Base-by-base conservation (phyloP, 2,113 vertebrate genomes). In the Ardeotis arabs region DNA sequence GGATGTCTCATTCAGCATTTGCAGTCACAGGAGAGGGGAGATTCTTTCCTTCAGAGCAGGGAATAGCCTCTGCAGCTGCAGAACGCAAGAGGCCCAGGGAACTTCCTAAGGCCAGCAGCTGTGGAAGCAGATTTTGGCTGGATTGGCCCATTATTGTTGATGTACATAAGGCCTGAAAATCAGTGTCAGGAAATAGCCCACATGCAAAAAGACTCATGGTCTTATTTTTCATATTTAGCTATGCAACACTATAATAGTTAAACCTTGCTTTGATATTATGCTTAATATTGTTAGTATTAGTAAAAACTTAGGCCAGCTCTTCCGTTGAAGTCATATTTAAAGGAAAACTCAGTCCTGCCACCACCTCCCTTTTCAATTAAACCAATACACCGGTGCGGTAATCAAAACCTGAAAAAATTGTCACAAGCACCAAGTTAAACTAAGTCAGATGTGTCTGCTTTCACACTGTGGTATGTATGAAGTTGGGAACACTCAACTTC, bases 41-140 rank as follows among this genome's bases (percentile, higher is more conserved):
- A 87, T 92, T 93, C 93, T 86, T 95, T 89, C 4, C 0, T 58
- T 78, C 37, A 88, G 92, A 84, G 79, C 62, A 90, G 84, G 73
- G 97, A 96, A 96, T 90, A 91, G 83, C 45, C 74, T 95, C 53
- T 73, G 59, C 97, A 97, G 97, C 97, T 97, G 97, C 95, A 95
- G 66, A 95, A 89, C 67, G 69, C 88, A 87, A 82, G 87, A 96
- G 95, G 79, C 95, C 75, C 84, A 95, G 83, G 91, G 85, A 96
- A 95, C 68, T 90, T 96, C 83, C 92, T 84, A 90, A 91, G 62
- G 76, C 79, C 79, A 90, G 93, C 96, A 96, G 97, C 96, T 96
- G 96, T 90, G 95, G 91, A 96, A 95, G 93, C 7, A 87, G 89
- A 86, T 85, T 95, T 96, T 97, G 96, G 96, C 95, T 79, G 69